A percentile compares a stretch with the other conserved stretches of the same genome.
These are phyloP conservation scores for Nibea albiflora DNA, from an alignment of 2,113 vertebrate genomes.

Conservation along the genomic window DNA sequence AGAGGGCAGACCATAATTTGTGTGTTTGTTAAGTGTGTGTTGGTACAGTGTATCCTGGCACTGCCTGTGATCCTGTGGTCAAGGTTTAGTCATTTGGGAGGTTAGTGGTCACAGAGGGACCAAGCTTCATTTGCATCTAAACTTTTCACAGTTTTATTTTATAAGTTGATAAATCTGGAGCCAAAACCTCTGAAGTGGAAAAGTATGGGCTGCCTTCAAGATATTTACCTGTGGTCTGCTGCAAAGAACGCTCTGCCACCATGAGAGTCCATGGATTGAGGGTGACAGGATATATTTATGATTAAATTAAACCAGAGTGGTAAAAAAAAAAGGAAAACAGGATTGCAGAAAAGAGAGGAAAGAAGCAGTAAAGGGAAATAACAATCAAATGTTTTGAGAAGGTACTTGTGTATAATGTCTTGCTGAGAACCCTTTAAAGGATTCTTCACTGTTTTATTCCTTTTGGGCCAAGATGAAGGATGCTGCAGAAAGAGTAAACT, in stretches of 20 bases:
- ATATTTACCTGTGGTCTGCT: slow-evolving; percentile 53
- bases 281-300: slow-evolving; percentile 27
- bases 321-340: not conserved
- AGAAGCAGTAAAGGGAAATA: not conserved
- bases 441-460: slow-evolving; percentile 18
- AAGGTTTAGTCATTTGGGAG: slow-evolving; percentile 29
- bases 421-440: not conserved
- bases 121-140: not conserved
- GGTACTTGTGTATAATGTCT: slow-evolving; percentile 5
- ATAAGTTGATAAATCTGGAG: slow-evolving; percentile 17
- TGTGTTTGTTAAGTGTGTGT: not conserved
- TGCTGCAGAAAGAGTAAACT: slow-evolving; percentile 14
- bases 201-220: slow-evolving; percentile 24
- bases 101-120: slow-evolving; percentile 27
- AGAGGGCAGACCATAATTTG: not conserved
- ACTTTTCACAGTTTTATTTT: slow-evolving; percentile 15
- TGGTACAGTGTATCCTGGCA: not conserved
- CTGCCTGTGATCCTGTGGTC: slow-evolving; percentile 31
- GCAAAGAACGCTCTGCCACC: slow-evolving; percentile 22
- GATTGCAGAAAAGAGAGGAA: not conserved
- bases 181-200: slow-evolving; percentile 52
- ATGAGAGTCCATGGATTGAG: slow-evolving; percentile 4
- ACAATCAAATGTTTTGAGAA: not conserved
- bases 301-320: slow-evolving; percentile 1
- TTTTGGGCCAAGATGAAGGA: slow-evolving; percentile 42